A percentile compares a stretch with the other conserved stretches of the same genome.
Evolutionary conservation across 1,140 invertebrate species (phyloP).

Genomic region (Drosophila asahinai): DNA sequence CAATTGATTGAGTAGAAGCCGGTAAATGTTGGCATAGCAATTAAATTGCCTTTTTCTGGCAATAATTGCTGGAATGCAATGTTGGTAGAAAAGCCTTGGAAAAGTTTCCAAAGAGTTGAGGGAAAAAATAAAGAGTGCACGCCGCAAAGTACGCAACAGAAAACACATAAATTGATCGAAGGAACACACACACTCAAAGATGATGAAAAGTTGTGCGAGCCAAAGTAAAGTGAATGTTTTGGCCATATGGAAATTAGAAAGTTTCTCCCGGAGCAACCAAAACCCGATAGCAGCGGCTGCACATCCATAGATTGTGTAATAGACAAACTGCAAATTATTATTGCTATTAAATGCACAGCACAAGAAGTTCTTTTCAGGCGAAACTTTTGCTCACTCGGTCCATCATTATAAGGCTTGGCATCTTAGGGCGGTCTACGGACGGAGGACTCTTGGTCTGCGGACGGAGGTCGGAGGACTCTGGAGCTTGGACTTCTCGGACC

Average conservation of each 20-base stretch:
- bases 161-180: conserved; percentile 43
- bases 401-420: conserved; percentile 68
- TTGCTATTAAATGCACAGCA: conserved; percentile 82
- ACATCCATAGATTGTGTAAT: conserved; percentile 65
- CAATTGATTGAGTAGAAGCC: conserved; percentile 17
- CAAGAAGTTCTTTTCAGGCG: conserved; percentile 66
- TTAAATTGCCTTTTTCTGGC: conserved; percentile 63
- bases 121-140: conserved; percentile 32
- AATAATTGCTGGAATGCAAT: conserved; percentile 70
- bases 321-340: conserved; percentile 78
- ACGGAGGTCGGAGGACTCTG: neutral
- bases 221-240: conserved; percentile 61
- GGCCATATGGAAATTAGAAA: conserved; percentile 73
- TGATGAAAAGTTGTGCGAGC: conserved; percentile 58
- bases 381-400: conserved; percentile 67
- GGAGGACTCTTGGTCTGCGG: neutral
- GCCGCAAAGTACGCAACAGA: conserved; percentile 62
- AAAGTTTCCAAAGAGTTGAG: conserved; percentile 46
- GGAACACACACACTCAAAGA: conserved; percentile 26
- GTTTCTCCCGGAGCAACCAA: conserved; percentile 46
- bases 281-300: conserved; percentile 41
- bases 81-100: conserved; percentile 41
- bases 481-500: neutral
- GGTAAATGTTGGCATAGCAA: conserved; percentile 42
- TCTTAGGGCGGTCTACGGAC: conserved; percentile 50